These are phyloP conservation scores for Caradrina kadenii DNA, from an alignment of 2,888 invertebrate genomes.

Conservation along the genomic window DNA sequence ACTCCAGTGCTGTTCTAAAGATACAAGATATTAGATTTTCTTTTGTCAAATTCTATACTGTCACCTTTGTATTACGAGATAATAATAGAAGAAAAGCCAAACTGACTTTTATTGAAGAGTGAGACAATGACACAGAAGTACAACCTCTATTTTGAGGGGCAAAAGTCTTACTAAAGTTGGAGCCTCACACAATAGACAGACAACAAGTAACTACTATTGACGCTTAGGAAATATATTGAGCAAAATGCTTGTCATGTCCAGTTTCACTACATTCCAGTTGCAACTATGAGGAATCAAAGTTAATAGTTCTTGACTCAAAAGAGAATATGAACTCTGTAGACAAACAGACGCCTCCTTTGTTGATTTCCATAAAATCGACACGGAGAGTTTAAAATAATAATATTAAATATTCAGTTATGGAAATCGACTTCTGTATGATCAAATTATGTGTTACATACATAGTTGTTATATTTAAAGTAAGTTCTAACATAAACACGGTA, in stretches of 20 bases:
- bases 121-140: neutral
- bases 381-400: neutral
- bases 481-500: too few relatives aligned
- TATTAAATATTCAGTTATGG: neutral
- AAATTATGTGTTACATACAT: neutral
- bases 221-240: neutral
- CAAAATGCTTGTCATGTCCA: constrained; percentile 7
- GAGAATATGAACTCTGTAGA: constrained; percentile 19
- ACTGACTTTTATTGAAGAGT: neutral
- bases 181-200: neutral
- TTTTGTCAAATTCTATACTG: neutral
- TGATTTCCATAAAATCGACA: neutral
- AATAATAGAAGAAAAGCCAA: neutral
- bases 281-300: neutral
- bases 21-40: neutral
- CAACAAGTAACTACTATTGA: constrained; percentile 7
- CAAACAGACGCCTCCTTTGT: constrained; percentile 17
- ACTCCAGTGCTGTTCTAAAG: neutral
- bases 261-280: neutral
- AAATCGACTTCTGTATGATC: neutral
- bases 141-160: constrained; percentile 5
- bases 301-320: neutral
- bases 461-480: too few relatives aligned
- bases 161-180: constrained; percentile 4
- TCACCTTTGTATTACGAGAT: neutral